phyloP scores from a whole-genome alignment of 2,113 vertebrate species.

The Delphinapterus leucas region DNA sequence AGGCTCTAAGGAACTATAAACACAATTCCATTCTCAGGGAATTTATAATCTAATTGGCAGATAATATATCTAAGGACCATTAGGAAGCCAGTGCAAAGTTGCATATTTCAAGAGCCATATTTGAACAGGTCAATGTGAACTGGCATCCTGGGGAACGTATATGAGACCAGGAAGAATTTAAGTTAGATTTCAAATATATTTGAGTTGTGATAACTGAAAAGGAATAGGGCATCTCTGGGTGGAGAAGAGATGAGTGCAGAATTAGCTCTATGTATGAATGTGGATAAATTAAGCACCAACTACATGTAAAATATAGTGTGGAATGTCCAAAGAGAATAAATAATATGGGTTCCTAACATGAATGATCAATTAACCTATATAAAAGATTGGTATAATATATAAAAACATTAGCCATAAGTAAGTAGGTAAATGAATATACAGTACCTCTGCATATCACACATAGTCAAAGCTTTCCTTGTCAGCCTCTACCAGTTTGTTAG shows the following conservation, averaged over 20 bases:
- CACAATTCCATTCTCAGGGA: background rate
- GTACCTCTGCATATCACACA: background rate
- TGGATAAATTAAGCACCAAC: background rate
- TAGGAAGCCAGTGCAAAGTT: background rate
- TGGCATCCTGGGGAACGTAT: background rate
- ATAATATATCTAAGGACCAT: background rate
- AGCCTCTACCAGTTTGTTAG: background rate
- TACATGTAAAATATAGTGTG: background rate
- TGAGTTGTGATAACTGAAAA: background rate
- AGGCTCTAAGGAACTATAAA: background rate
- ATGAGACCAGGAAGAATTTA: background rate
- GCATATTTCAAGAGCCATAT: background rate
- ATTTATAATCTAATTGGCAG: background rate
- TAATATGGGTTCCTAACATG: too few species aligned
- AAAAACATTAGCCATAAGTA: background rate
- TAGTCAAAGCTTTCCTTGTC: background rate
- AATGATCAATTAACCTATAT: background rate
- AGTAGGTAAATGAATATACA: background rate
- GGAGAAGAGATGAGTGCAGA: background rate
- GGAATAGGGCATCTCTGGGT: background rate
- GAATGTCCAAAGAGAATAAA: background rate
- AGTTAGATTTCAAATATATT: background rate
- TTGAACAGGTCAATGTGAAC: background rate
- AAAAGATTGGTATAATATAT: background rate
- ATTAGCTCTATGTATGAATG: background rate